Evolutionary conservation across 2,113 vertebrate species (phyloP).

Genomic region (Pangasianodon hypophthalmus): DNA sequence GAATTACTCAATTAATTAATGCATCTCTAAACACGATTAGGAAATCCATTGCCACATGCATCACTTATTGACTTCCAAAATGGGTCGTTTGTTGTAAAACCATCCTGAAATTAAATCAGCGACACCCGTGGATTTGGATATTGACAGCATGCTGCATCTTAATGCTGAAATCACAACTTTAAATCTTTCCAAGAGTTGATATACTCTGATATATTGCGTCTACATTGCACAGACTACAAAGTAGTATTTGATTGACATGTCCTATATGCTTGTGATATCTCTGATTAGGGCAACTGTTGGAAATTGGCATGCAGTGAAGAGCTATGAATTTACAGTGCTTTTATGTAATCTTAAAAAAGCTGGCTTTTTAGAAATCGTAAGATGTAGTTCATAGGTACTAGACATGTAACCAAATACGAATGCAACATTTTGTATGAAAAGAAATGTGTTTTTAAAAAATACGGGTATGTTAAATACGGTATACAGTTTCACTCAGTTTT

Average conservation of each 20-base stretch:
- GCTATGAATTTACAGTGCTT: not conserved
- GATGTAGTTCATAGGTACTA: not conserved
- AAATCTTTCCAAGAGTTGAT: not conserved
- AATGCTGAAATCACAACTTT: not conserved
- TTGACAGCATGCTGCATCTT: not conserved
- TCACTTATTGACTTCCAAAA: conserved; percentile 40
- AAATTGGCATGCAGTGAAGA: not conserved
- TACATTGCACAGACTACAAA: not conserved
- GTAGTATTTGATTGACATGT: not conserved
- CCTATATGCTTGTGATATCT: not conserved
- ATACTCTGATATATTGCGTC: not conserved
- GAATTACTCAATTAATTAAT: conserved; percentile 58
- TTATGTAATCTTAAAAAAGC: not conserved
- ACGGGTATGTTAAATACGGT: not conserved
- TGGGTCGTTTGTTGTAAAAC: conserved; percentile 26
- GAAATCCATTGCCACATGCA: conserved; percentile 44
- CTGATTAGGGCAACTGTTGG: not conserved
- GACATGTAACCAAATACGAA: not conserved
- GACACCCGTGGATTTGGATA: not conserved
- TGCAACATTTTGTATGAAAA: not conserved
- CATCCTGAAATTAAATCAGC: conserved; percentile 12
- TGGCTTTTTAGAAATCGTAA: not conserved
- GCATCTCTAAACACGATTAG: conserved; percentile 46
- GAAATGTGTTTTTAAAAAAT: not conserved
- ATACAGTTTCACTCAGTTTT: not conserved